Base-by-base conservation (phyloP, 2,888 invertebrate species). In the Eupithecia exiguata region DNA sequence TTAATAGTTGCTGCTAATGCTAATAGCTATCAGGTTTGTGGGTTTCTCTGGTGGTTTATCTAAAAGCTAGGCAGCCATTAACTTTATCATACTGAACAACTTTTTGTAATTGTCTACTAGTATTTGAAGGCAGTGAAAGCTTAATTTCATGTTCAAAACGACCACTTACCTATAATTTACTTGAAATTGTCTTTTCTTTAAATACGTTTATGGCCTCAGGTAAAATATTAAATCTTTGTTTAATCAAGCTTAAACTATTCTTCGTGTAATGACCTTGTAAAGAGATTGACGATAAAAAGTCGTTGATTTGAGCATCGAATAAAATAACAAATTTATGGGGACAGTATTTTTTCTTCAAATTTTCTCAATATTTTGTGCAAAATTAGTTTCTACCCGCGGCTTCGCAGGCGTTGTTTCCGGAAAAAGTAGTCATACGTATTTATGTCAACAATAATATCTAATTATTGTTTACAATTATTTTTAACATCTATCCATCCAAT, bases 51-150 rank as follows among this genome's bases (percentile, higher is more conserved):
- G 81, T 83, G 84, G 81, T 78, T 38, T 82, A 74, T 81, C 68
- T 74, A 66, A 71, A 71, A 69, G 69, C 74, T 69, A 43, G 38
- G 40, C 18, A 78, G 65, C 81, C 80, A 81, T 84, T 84, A 85
- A 78, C 80, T 77, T 79, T 85, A 85, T 86, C 83, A 83, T 77
- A 81, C 6, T 38, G 21, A 83, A 83, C 78, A 80, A 81, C 80
- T 86, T 85, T 87, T 87, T 86, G 83, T 80, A 74, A 68, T 18
- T 18, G 35, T 40, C 40, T 38, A 36, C 63, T 12, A 65, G n/a
- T 80, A 81, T 87, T 87, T 80, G 84, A 84, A 86, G 84, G 82
- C 78, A 85, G 89, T 83, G 87, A 91, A 91, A 91, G 88, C 86
- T 84, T 82, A 87, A 74, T 75, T 82, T 87, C 84, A 75, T 68